Percentiles rank a stretch among this genome's conserved stretches.
phyloP scores from a whole-genome alignment of 1,140 invertebrate species.

The Atta colombica region DNA sequence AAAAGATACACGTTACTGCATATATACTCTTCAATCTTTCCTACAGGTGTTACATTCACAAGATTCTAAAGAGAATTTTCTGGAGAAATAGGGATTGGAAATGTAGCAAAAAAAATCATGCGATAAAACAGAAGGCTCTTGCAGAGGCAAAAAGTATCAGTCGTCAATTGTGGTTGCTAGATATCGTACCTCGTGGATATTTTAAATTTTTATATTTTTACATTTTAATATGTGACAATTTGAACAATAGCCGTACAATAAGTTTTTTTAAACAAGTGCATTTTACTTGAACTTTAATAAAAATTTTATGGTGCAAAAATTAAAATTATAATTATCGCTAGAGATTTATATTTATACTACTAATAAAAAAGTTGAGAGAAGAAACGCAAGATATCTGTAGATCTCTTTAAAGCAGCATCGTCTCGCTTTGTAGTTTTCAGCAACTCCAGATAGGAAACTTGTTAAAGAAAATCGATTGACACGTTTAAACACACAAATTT shows the following conservation, averaged over 20 bases:
- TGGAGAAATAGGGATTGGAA: background rate
- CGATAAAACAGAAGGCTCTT: background rate
- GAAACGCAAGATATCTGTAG: background rate
- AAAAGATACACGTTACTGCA: background rate
- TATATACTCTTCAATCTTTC: background rate
- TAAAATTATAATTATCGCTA: background rate
- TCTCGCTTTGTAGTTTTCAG: background rate
- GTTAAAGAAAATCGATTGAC: conserved; percentile 5
- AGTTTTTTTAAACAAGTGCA: background rate
- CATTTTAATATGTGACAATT: background rate
- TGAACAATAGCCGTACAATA: background rate
- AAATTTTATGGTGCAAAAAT: background rate
- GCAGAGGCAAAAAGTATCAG: background rate
- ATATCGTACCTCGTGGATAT: background rate
- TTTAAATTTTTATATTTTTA: background rate
- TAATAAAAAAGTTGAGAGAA: background rate
- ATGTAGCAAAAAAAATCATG: background rate
- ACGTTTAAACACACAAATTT: background rate
- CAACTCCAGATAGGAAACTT: conserved; percentile 13
- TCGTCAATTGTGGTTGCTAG: background rate
- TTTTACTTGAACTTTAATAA: background rate
- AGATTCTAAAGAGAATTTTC: background rate
- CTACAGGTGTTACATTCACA: conserved; percentile 22
- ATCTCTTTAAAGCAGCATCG: background rate
- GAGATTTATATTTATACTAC: background rate